These are phyloP conservation scores for Gordius sp. DNA, from an alignment of 2,888 invertebrate species.

Conservation along the genomic window DNA sequence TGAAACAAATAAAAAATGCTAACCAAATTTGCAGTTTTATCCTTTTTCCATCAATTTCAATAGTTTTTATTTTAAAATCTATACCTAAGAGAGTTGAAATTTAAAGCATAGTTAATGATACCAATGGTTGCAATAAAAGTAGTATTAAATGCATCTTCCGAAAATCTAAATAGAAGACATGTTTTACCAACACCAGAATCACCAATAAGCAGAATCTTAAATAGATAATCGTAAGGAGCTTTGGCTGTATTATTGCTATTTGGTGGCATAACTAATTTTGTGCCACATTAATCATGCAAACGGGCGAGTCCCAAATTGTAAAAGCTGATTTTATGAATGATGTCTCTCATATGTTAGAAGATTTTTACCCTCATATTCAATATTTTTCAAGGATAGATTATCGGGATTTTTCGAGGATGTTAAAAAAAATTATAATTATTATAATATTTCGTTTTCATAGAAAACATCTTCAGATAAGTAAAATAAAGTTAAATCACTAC, in stretches of 20 bases:
- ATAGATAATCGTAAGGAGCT: not conserved
- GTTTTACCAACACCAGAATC: not conserved
- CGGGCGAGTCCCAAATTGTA: too few relatives aligned
- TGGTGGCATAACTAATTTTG: too few relatives aligned
- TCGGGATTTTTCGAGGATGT: too few relatives aligned
- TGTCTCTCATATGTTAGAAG: too few relatives aligned
- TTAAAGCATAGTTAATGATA: not conserved
- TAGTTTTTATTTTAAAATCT: constrained; percentile 35
- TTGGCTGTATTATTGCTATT: not conserved
- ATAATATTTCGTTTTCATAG: too few relatives aligned
- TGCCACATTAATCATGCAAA: too few relatives aligned
- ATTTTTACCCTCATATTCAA: too few relatives aligned
- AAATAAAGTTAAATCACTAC: too few relatives aligned
- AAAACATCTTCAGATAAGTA: too few relatives aligned
- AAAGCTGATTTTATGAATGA: too few relatives aligned
- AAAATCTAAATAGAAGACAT: not conserved
- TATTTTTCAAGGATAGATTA: too few relatives aligned
- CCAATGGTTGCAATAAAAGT: not conserved
- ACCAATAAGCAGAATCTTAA: not conserved
- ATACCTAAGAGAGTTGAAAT: constrained; percentile 35
- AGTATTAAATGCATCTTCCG: not conserved
- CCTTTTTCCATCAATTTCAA: constrained; percentile 34
- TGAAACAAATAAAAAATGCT: not conserved
- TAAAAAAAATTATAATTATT: too few relatives aligned
- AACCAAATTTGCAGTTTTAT: constrained; percentile 35